Conservation (phyloP, 2,113 vertebrate genomes). For the Mobula birostris region DNA sequence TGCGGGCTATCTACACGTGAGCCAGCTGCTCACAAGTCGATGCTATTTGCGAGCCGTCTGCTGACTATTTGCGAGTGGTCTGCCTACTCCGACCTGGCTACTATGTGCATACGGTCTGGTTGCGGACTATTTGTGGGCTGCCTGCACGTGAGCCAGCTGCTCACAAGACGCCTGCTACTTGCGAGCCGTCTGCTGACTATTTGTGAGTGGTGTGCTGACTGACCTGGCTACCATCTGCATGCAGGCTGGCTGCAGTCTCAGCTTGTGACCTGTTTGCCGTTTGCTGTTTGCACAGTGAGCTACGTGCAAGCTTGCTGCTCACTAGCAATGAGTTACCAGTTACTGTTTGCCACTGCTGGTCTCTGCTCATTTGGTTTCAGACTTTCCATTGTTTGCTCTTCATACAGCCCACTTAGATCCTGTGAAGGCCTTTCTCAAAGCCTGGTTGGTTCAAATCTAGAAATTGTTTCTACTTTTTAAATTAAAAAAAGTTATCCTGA, state of each 20-base stretch:
- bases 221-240: not conserved
- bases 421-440: not conserved
- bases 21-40: not conserved
- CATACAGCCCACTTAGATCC: not conserved
- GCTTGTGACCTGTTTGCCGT: not conserved
- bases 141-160: not conserved
- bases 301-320: not conserved
- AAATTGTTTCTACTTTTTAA: not conserved
- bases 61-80: not conserved
- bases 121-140: too few species aligned
- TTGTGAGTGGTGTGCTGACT: not conserved
- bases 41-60: too few species aligned
- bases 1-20: not conserved
- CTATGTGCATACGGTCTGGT: too few species aligned
- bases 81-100: not conserved
- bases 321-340: too few species aligned
- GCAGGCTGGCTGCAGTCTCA: not conserved
- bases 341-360: not conserved
- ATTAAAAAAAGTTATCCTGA: not conserved
- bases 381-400: not conserved
- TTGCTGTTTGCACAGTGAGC: not conserved
- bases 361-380: not conserved
- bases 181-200: not conserved
- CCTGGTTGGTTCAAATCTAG: not conserved
- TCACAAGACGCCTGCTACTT: too few species aligned